Base-by-base conservation (phyloP, 2,888 invertebrate species). In the Palloptera scutellata region DNA sequence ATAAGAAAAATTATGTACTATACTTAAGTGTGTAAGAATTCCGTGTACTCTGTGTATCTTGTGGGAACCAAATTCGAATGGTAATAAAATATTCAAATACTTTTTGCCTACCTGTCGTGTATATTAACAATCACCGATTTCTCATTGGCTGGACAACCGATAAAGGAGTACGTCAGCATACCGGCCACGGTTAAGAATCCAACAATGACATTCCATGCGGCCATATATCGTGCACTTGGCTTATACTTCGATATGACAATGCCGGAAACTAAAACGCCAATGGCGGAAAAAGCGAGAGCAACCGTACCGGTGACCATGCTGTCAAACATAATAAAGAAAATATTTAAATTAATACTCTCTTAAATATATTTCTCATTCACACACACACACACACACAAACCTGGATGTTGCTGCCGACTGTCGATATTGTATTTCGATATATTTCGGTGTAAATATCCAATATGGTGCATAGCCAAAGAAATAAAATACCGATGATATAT, bases 391-490 rank as follows among this genome's bases (percentile, higher is more conserved):
- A n/a, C n/a, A 54, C n/a, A 62, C 52, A 68, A 58, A 80, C 81
- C 79, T 80, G 0, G 92, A 91, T 19, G 88, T 88, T 0, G 91
- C 89, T 0, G 93, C 92, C 0, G 92, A 90, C 74, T 91, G 90
- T 66, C 89, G 88, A 82, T 91, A 94, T 82, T 92, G 92, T 0
- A 91, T 91, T 84, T 94, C 93, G 68, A 94, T 91, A 77, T 93
- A 92, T 81, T 94, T 94, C 0, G 93, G 92, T 78, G 92, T 88
- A 77, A 91, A 94, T 58, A 92, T 91, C 88, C 92, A 92, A 76
- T 91, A 91, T 0, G 92, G 91, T 86, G 89, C 87, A 78, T 89
- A 90, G 0, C 91, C 91, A 74, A 91, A 86, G 66, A 91, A 87
- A 75, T 91, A 92, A 70, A 91, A 90, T 1, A 91, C 89, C 11